These are phyloP conservation scores for Gila orcuttii DNA, from an alignment of 2,113 vertebrate genomes.

Conservation along the genomic window DNA sequence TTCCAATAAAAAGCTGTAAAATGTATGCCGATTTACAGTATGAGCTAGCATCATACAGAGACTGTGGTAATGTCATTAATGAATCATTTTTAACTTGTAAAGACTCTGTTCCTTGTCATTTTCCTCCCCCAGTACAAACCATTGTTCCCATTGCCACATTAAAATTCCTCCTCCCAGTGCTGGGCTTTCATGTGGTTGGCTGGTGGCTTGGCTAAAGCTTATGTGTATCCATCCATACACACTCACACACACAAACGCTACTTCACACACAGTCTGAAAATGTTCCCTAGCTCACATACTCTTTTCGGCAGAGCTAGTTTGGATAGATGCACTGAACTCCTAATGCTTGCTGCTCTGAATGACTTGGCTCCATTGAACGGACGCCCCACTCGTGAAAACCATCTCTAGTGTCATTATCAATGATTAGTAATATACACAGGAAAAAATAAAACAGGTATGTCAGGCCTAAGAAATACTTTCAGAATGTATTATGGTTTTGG, in stretches of 20 bases:
- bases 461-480: not conserved
- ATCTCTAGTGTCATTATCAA: conserved; percentile 26
- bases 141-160: conserved; percentile 78
- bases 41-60: conserved; percentile 43
- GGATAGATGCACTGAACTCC: conserved; percentile 40
- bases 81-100: conserved; percentile 73
- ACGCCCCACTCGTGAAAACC: not conserved
- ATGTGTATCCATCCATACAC: conserved; percentile 71
- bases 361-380: not conserved
- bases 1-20: conserved; percentile 34
- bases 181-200: conserved; percentile 73
- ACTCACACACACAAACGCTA: conserved; percentile 43
- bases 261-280: conserved; percentile 28
- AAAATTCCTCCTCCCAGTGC: conserved; percentile 75
- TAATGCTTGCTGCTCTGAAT: conserved; percentile 19
- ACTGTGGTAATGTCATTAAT: conserved; percentile 72
- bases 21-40: conserved; percentile 48
- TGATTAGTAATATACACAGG: not conserved
- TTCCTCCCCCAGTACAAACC: conserved; percentile 73
- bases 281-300: not conserved
- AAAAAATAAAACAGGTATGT: not conserved
- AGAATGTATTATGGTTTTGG: not conserved
- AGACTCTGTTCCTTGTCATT: conserved; percentile 70
- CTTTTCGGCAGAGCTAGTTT: conserved; percentile 8
- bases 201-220: conserved; percentile 75